Evolutionary conservation across 2,797 vertebrate species (phyloP).

Genomic region (Lophius americanus): DNA sequence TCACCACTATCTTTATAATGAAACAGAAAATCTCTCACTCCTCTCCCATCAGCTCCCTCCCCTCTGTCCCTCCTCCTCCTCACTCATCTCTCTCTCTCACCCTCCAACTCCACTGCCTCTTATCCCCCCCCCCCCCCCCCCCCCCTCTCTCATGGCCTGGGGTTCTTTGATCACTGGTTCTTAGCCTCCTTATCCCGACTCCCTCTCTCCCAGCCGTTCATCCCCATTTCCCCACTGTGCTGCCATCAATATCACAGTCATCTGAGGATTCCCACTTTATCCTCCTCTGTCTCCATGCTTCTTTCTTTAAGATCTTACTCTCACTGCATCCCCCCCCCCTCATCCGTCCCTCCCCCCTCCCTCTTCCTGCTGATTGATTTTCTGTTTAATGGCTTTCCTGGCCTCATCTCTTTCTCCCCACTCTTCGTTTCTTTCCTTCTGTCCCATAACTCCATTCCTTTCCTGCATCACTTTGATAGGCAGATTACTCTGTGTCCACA

Average conservation of each 20-base stretch:
- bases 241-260: constrained; percentile 79
- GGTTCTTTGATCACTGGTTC: constrained; percentile 75
- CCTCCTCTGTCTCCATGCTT: constrained; percentile 59
- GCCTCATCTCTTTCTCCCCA: constrained; percentile 52
- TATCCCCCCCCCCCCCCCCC: constrained; percentile 27
- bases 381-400: constrained; percentile 73
- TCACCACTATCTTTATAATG: constrained; percentile 37
- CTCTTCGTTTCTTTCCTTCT: constrained; percentile 44
- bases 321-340: constrained; percentile 40
- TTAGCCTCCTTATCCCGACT: constrained; percentile 67
- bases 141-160: constrained; percentile 55
- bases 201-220: constrained; percentile 62
- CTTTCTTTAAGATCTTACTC: constrained; percentile 68
- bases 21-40: constrained; percentile 28
- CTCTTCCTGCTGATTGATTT: constrained; percentile 73
- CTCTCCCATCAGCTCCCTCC: constrained; percentile 8
- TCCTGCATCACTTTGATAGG: constrained; percentile 71
- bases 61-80: constrained; percentile 7
- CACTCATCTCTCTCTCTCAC: constrained; percentile 24
- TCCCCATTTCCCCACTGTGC: constrained; percentile 68
- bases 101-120: constrained; percentile 15
- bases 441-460: constrained; percentile 66
- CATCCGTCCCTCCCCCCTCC: constrained; percentile 11
- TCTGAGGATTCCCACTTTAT: constrained; percentile 74
- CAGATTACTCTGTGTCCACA: constrained; percentile 62